These are phyloP conservation scores for Propsilocerus akamusi DNA, from an alignment of 1,140 invertebrate genomes.

Conservation along the genomic window DNA sequence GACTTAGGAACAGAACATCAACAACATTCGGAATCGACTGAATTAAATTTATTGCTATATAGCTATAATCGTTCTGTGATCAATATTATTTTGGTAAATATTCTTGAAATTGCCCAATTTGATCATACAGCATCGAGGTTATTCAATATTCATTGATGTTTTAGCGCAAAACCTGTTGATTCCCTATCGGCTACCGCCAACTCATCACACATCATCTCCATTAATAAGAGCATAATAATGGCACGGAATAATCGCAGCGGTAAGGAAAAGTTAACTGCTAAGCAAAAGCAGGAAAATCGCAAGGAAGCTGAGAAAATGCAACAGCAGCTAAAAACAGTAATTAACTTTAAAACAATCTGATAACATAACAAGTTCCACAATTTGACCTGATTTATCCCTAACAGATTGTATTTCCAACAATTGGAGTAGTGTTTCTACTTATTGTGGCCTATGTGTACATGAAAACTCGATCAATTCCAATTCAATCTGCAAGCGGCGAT, in stretches of 20 bases:
- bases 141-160: too few relatives aligned
- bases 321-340: not conserved
- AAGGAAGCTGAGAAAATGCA: not conserved
- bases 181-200: not conserved
- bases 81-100: not conserved
- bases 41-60: not conserved
- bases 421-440: not conserved
- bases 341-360: not conserved
- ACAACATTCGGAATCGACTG: not conserved
- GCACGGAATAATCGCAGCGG: not conserved
- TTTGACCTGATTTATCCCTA: too few relatives aligned
- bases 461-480: conserved; percentile 5
- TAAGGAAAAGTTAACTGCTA: not conserved
- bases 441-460: not conserved
- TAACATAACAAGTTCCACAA: not conserved
- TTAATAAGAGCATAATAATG: not conserved
- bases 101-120: not conserved
- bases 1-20: not conserved
- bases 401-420: not conserved
- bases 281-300: not conserved
- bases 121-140: not conserved
- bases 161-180: conserved; percentile 4
- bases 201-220: not conserved
- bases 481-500: too few relatives aligned
- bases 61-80: not conserved